A percentile compares a stretch with the other conserved stretches of the same genome.
Conservation (phyloP, 2,113 vertebrate genomes). For the Toxotes jaculatrix region DNA sequence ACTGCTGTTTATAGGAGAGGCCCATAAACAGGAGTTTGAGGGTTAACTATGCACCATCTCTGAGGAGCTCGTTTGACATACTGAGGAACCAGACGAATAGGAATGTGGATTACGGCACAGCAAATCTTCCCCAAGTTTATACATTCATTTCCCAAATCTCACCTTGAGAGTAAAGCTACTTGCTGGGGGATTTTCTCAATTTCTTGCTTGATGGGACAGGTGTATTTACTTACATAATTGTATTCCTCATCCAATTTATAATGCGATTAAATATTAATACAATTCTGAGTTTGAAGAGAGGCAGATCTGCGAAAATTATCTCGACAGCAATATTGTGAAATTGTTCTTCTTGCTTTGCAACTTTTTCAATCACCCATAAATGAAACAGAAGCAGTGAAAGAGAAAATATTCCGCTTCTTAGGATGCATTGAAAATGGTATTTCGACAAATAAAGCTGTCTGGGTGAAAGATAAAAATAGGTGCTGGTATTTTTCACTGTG, state of each 20-base stretch:
- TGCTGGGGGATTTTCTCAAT: constrained; percentile 82
- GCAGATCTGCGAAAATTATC: constrained; percentile 75
- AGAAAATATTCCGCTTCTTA: constrained; percentile 59
- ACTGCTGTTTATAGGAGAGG: not conserved
- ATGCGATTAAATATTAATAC: constrained; percentile 85
- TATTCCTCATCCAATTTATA: constrained; percentile 82
- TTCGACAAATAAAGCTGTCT: constrained; percentile 51
- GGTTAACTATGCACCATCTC: constrained; percentile 56
- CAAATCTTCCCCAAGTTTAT: constrained; percentile 73
- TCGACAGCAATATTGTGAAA: constrained; percentile 74
- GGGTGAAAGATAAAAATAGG: constrained; percentile 59
- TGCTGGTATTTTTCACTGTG: constrained; percentile 42
- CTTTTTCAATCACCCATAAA: constrained; percentile 66
- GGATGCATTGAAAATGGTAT: constrained; percentile 50
- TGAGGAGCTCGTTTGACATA: constrained; percentile 54
- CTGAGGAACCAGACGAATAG: constrained; percentile 68
- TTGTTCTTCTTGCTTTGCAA: constrained; percentile 70
- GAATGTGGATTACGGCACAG: constrained; percentile 72
- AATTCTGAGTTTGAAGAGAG: constrained; percentile 75
- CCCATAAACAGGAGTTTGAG: constrained; percentile 44
- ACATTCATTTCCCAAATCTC: constrained; percentile 75
- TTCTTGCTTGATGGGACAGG: constrained; percentile 84
- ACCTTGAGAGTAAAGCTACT: constrained; percentile 76
- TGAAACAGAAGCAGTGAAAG: constrained; percentile 47
- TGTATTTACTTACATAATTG: constrained; percentile 86